Base-by-base conservation (phyloP, 53 echinoderm and acorn worm genomes). In the Zoroaster sp. region DNA sequence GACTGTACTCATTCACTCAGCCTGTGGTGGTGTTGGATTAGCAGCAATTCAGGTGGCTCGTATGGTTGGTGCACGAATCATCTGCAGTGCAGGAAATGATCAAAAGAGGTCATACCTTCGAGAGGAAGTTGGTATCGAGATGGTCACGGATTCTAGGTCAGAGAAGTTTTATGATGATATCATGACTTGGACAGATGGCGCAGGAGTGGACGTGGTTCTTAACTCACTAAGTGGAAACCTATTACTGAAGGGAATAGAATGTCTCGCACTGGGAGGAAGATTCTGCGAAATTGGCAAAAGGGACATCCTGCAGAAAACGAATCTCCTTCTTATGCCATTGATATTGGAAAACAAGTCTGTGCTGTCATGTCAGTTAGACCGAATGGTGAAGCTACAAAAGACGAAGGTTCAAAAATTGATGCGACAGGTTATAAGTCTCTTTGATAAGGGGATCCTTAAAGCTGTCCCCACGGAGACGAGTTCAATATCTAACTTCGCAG, bases 31-130 rank as follows among this genome's bases (percentile, higher is more conserved):
- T 4, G 63, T 96, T 28, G 69, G 91, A 4, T 83, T 87, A 45
- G 95, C 95, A 9, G 95, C 95, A 11, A 90, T 95, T 5, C 96
- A 96, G 45, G 81, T 96, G n/a, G 96, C 93, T 14, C 25, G 23
- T 23, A 75, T 92, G 52, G 52, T 86, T 5, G 91, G 93, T 23
- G 96, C 95, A 4, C 88, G 90, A 32, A 74, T 96, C 34, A 95
- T 92, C 35, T 91, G 77, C 17, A 66, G 86, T 33, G 66, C 89
- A 2, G 89, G 89, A 41, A 92, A 83, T 23, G 73, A 69, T 0
- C 36, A 85, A 31, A 85, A 85, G 35, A 40, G 85, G 55, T 21
- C 14, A 15, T 83, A 40, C 74, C 73, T 90, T 46, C 40, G 42
- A 55, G 73, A 35, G 37, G 23, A 81, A 71, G 10, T 91, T 35